Conservation (phyloP, 2,797 vertebrate species). For the Acomys russatus region DNA sequence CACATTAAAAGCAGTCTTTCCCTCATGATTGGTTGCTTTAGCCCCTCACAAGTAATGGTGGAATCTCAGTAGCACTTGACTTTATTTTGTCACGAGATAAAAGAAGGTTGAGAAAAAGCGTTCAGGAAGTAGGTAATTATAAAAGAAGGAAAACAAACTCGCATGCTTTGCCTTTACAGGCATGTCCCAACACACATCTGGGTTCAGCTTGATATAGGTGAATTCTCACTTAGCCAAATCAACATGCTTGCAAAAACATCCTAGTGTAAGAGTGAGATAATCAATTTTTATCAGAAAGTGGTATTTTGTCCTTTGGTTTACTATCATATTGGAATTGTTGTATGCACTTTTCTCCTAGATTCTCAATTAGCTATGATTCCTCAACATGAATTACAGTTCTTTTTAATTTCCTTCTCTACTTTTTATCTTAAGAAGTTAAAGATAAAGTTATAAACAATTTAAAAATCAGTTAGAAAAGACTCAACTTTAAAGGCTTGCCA, state of each 20-base stretch:
- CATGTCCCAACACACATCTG: slow-evolving; percentile 36
- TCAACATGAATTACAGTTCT: not conserved
- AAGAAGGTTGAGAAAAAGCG: slow-evolving; percentile 57
- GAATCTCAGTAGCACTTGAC: slow-evolving; percentile 50
- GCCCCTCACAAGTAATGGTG: slow-evolving; percentile 21
- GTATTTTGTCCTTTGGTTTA: slow-evolving; percentile 55
- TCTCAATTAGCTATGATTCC: not conserved
- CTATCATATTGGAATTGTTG: slow-evolving; percentile 44
- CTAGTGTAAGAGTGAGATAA: slow-evolving; percentile 25
- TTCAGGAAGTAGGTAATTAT: slow-evolving; percentile 12
- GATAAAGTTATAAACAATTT: slow-evolving; percentile 64
- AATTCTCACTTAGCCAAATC: slow-evolving; percentile 69
- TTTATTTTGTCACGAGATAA: slow-evolving; percentile 61
- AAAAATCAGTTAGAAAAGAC: slow-evolving; percentile 30
- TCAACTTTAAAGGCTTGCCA: slow-evolving; percentile 40
- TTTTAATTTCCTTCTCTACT: not conserved
- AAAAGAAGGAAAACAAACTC: slow-evolving; percentile 48
- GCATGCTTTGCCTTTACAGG: slow-evolving; percentile 44
- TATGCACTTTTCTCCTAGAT: slow-evolving; percentile 8
- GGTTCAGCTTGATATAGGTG: slow-evolving; percentile 54
- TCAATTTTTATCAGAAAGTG: slow-evolving; percentile 55
- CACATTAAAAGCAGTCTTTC: slow-evolving; percentile 62
- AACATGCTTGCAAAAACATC: slow-evolving; percentile 66
- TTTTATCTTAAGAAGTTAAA: slow-evolving; percentile 52
- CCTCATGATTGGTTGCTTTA: slow-evolving; percentile 66